A percentile compares a stretch with the other conserved stretches of the same genome.
phyloP scores from a whole-genome alignment of 2,797 vertebrate genomes.

The Otolemur crassicaudatus region DNA sequence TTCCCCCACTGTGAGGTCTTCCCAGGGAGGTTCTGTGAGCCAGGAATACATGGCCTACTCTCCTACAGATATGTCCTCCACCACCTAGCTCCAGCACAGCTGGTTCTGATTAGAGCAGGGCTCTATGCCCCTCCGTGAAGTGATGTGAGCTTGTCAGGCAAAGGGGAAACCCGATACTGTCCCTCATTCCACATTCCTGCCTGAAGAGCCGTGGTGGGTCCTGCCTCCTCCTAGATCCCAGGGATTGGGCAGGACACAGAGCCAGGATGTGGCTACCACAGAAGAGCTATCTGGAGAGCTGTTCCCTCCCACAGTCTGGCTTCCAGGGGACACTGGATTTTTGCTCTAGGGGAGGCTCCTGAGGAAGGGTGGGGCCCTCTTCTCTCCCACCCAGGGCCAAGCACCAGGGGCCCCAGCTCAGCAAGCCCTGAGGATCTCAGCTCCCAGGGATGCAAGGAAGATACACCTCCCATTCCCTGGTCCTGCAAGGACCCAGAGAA shows the following conservation, averaged over 20 bases:
- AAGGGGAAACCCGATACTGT: neutral
- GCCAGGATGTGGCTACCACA: neutral
- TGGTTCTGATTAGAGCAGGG: slow-evolving; percentile 59
- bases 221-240: neutral
- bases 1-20: neutral
- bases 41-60: neutral
- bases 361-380: neutral
- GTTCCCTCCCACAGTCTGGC: neutral
- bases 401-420: neutral
- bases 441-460: neutral
- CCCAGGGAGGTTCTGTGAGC: neutral
- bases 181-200: neutral
- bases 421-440: neutral
- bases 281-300: too few species aligned
- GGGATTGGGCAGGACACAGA: neutral
- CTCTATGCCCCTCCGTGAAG: neutral
- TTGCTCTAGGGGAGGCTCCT: neutral
- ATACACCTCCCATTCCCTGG: neutral
- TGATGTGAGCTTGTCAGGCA: slow-evolving; percentile 30
- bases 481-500: neutral
- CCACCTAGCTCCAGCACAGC: slow-evolving; percentile 41
- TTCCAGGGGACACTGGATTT: neutral
- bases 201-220: neutral
- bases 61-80: neutral
- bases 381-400: neutral